phyloP scores from a whole-genome alignment of 23 tunicate species.

The Halocynthia aurantium region DNA sequence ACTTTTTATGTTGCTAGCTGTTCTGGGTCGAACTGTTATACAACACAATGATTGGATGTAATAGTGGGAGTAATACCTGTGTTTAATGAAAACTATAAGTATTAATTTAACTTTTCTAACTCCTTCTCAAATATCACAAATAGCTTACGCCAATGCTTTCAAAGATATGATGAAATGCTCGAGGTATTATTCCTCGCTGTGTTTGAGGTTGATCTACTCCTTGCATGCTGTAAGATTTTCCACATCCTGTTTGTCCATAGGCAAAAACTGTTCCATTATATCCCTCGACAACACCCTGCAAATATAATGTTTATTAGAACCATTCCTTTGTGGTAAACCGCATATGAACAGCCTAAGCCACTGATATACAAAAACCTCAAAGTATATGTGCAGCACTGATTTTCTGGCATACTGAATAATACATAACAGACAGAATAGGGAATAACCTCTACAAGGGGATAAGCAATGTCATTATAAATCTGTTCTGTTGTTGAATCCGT shows the following conservation, averaged over 20 bases:
- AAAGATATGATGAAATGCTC: slow-evolving; percentile 99
- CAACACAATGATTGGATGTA: no score
- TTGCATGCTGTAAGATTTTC: slow-evolving; percentile 99
- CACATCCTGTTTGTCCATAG: slow-evolving; percentile 99
- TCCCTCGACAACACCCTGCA: slow-evolving; percentile 99
- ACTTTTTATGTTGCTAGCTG: no score
- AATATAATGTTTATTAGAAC: neutral
- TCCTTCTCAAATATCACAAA: neutral
- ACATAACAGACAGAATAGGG: neutral
- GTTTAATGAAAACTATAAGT: no score
- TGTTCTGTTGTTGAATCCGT: slow-evolving; percentile 90
- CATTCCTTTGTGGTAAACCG: neutral
- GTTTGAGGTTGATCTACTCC: slow-evolving; percentile 74
- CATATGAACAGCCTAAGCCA: neutral
- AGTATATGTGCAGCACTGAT: neutral
- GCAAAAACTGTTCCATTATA: slow-evolving; percentile 99
- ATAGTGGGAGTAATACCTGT: no score
- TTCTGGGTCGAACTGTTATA: no score
- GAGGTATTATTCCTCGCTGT: slow-evolving; percentile 94
- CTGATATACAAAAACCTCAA: neutral
- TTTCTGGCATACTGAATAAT: slow-evolving; percentile 1
- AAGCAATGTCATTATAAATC: slow-evolving; percentile 96
- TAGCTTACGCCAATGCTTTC: slow-evolving; percentile 69
- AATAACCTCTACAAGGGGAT: slow-evolving; percentile 91
- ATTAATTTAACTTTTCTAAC: no score